Evolutionary conservation across 2,113 vertebrate species (phyloP).

Genomic region (Burhinus bistriatus): DNA sequence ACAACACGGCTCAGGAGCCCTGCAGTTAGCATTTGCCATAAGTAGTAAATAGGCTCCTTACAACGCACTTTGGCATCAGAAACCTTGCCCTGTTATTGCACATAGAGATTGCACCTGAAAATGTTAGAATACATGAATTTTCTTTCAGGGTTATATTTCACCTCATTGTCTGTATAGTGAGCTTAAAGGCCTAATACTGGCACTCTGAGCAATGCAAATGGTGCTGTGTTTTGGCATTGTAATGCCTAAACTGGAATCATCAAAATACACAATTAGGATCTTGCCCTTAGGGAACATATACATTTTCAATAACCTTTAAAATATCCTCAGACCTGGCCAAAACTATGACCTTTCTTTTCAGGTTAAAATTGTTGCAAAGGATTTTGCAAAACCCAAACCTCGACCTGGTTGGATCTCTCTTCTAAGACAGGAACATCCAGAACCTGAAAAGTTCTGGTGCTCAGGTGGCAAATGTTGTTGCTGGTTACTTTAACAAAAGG

Average conservation of each 20-base stretch:
- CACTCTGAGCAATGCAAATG: background rate
- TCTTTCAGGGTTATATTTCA: background rate
- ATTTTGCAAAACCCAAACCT: background rate
- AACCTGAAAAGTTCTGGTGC: background rate
- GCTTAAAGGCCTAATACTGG: background rate
- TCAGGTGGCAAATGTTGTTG: background rate
- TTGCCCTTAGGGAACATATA: background rate
- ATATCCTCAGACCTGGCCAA: background rate
- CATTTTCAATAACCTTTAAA: background rate
- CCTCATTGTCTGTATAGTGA: background rate
- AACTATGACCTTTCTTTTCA: background rate
- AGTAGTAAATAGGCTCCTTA: background rate
- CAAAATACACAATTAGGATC: background rate
- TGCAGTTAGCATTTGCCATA: background rate
- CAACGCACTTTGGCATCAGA: background rate
- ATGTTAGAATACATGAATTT: background rate
- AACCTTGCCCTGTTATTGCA: background rate
- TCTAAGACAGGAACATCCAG: background rate
- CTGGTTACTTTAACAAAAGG: background rate
- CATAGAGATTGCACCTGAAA: background rate
- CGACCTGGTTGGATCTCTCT: background rate
- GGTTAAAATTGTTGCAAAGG: background rate
- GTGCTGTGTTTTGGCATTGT: background rate
- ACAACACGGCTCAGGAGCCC: background rate
- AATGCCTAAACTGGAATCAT: background rate